phyloP scores from a whole-genome alignment of 1,140 invertebrate genomes.

The Lethrus apterus region DNA sequence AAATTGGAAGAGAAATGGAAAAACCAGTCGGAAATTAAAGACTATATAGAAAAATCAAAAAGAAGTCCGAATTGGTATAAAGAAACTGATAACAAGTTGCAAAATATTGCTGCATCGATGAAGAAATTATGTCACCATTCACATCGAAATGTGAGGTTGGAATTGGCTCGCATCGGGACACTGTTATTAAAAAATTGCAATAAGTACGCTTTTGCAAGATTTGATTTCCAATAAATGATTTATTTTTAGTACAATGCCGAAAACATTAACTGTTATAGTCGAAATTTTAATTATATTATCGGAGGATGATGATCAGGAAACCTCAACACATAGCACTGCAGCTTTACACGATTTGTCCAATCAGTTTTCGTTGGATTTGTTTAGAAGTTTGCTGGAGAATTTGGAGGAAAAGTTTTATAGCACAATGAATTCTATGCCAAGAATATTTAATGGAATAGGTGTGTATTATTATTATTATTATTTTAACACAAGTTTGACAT shows the following conservation, averaged over 20 bases:
- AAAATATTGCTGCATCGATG: constrained; percentile 44
- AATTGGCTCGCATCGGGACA: constrained; percentile 45
- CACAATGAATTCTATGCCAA: constrained; percentile 48
- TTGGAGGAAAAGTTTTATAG: constrained; percentile 52
- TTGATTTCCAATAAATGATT: background rate
- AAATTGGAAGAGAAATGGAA: constrained; percentile 20
- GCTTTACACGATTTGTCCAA: constrained; percentile 41
- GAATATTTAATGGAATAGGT: constrained; percentile 54
- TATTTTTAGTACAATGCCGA: constrained; percentile 47
- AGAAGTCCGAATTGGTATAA: constrained; percentile 49
- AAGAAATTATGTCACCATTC: constrained; percentile 45
- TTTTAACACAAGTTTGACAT: background rate
- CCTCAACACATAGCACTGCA: constrained; percentile 39
- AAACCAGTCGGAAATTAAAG: constrained; percentile 35
- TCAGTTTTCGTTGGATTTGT: constrained; percentile 33
- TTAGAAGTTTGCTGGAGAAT: constrained; percentile 43
- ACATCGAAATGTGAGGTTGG: constrained; percentile 48
- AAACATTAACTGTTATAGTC: constrained; percentile 46
- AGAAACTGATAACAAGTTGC: constrained; percentile 49
- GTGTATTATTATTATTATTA: constrained; percentile 7
- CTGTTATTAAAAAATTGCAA: constrained; percentile 49
- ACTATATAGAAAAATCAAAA: constrained; percentile 41
- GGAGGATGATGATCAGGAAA: constrained; percentile 47
- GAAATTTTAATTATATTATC: constrained; percentile 52
- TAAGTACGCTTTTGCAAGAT: constrained; percentile 40